Evolutionary conservation across 2,797 vertebrate genomes (phyloP).

Genomic region (Cuculus canorus): DNA sequence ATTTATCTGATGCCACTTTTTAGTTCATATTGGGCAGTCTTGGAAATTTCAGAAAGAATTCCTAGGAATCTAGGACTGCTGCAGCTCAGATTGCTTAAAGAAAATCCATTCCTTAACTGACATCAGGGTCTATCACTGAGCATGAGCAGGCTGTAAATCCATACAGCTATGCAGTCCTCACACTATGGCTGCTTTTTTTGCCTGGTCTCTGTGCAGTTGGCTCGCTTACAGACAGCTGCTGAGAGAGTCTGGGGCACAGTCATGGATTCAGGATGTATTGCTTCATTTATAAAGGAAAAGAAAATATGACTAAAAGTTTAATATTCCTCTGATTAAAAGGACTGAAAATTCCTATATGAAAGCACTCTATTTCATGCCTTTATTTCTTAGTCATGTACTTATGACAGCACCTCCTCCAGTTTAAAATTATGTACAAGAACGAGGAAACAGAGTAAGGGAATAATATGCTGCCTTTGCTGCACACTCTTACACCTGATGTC

Average conservation of each 20-base stretch:
- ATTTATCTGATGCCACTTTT: not conserved
- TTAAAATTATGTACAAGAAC: not conserved
- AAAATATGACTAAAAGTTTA: not conserved
- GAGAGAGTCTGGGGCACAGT: not conserved
- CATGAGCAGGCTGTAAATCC: not conserved
- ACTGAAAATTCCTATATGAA: not conserved
- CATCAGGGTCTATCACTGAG: not conserved
- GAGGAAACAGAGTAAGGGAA: not conserved
- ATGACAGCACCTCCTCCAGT: not conserved
- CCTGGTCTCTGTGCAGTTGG: not conserved
- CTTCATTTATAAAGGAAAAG: not conserved
- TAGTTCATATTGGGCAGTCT: not conserved
- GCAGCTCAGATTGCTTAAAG: not conserved
- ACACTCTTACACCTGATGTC: not conserved
- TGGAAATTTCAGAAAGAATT: not conserved
- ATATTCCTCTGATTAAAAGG: not conserved
- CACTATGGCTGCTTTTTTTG: not conserved
- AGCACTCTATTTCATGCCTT: not conserved
- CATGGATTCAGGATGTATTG: not conserved
- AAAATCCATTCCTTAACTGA: not conserved
- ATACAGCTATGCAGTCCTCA: not conserved
- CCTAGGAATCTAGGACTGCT: not conserved
- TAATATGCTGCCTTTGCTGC: not conserved
- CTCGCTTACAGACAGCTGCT: not conserved
- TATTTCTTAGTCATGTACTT: not conserved